Evolutionary conservation across 2,888 invertebrate species (phyloP), one percentile per base, ranked within the genome.

Genomic region (Tachystola acroxantha): DNA sequence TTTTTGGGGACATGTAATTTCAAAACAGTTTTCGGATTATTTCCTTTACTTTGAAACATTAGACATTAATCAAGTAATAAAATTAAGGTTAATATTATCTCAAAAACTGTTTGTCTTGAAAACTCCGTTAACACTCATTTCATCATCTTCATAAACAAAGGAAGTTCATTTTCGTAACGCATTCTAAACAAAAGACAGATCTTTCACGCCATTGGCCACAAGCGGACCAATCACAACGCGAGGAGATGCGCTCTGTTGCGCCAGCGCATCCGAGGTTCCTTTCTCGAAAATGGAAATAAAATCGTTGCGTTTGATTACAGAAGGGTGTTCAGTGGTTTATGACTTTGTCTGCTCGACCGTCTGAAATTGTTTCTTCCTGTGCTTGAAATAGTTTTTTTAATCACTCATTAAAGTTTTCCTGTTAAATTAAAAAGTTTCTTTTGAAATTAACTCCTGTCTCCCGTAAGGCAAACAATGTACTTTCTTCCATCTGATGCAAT

Each of bases 161-260:
- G 39, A 43, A 38, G 37, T 28, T 7, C 39, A 32, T 32, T 39
- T 34, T 24, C 34, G 38, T 32, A 37, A 32, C 36, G 16, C 35
- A 32, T 19, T 31, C 34, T 40, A 45, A 43, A 43, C 45, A 43
- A 46, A 42, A 40, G 40, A 36, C 30, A 16, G 10, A 32, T 26
- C 31, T 32, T 14, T 30, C 16, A 22, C 24, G 25, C 32, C 19
- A 46, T 48, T 48, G 45, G 51, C 32, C 26, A 27, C 20, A 12
- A 11, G 20, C 29, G 35, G 40, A 38, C 51, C 48, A 51, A 48
- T 48, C 43, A 40, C 30, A 31, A 34, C 36, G 42, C 37, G 19
- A 37, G 58, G 53, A 54, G 54, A 53, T 50, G 45, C 52, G 57
- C 50, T 30, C 45, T 39, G 43, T 7, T 45, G 52, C 46, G 36